Percentiles rank a stretch among this genome's conserved stretches.
Conservation (phyloP, 2,113 vertebrate genomes). For the Chloroceryle aenea region DNA sequence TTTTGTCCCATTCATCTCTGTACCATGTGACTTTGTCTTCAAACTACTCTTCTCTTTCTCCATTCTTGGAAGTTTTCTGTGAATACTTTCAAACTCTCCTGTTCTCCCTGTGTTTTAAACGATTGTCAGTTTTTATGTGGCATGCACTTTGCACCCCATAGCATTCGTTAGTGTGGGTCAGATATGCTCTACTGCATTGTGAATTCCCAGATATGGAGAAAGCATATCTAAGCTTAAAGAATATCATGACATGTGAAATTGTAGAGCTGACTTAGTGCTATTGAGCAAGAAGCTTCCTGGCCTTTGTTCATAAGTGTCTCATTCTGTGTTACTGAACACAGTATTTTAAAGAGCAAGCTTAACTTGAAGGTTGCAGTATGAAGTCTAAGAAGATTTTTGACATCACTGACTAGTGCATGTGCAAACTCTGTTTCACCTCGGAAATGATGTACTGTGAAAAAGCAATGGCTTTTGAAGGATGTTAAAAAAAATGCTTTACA, state of each 20-base stretch:
- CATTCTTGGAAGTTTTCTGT: background rate
- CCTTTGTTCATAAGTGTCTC: background rate
- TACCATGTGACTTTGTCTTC: background rate
- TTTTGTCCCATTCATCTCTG: background rate
- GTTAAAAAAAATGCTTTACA: background rate
- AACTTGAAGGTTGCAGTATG: background rate
- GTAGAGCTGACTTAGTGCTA: background rate
- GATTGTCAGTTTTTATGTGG: background rate
- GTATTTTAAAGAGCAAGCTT: background rate
- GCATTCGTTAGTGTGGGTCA: background rate
- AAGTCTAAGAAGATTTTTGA: background rate
- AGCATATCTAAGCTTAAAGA: accelerated
- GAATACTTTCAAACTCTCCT: background rate
- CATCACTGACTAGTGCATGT: background rate
- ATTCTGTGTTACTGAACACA: background rate
- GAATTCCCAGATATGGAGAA: background rate
- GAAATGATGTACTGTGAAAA: background rate
- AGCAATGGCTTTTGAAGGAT: background rate
- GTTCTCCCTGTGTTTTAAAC: background rate
- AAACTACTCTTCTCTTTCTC: background rate
- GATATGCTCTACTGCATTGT: background rate
- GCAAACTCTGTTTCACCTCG: background rate
- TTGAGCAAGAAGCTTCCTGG: background rate
- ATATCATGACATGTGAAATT: background rate
- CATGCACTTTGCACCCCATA: background rate